Percentiles rank a stretch among this genome's conserved stretches.
These are phyloP conservation scores for Castor canadensis DNA, from an alignment of 2,113 vertebrate species.

Conservation along the genomic window DNA sequence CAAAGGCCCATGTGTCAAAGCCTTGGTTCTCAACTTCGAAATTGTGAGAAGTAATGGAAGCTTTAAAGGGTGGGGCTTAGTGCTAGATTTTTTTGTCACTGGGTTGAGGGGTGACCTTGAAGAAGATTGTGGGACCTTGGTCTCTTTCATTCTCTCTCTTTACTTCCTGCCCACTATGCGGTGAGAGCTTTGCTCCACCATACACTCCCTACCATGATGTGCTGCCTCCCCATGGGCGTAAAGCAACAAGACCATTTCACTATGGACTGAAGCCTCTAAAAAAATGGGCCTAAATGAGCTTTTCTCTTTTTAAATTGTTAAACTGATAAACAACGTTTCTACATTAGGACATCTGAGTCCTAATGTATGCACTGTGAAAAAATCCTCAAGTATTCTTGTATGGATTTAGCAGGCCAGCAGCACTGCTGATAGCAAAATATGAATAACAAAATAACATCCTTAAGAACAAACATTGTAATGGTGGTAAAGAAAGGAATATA, in stretches of 20 bases:
- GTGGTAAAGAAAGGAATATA: not conserved
- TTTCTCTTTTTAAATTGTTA: not conserved
- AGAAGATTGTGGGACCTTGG: not conserved
- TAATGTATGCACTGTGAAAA: too few species aligned
- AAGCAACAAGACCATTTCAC: not conserved
- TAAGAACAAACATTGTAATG: not conserved
- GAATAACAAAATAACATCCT: not conserved
- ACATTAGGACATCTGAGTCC: too few species aligned
- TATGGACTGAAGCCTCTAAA: not conserved
- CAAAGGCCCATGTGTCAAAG: not conserved
- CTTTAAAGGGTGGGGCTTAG: rapidly evolving
- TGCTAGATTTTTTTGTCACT: not conserved
- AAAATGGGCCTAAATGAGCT: not conserved
- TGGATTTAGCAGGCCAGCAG: not conserved
- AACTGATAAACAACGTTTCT: too few species aligned
- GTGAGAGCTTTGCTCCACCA: not conserved
- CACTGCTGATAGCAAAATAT: not conserved
- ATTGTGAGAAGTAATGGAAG: not conserved
- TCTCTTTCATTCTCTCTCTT: not conserved
- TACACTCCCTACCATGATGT: too few species aligned
- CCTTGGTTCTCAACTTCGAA: not conserved
- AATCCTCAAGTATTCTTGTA: not conserved
- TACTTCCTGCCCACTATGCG: not conserved
- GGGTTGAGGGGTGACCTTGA: not conserved
- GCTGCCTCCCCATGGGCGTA: too few species aligned